phyloP scores from a whole-genome alignment of 2,888 invertebrate genomes.

The Tetragnatha montana region DNA sequence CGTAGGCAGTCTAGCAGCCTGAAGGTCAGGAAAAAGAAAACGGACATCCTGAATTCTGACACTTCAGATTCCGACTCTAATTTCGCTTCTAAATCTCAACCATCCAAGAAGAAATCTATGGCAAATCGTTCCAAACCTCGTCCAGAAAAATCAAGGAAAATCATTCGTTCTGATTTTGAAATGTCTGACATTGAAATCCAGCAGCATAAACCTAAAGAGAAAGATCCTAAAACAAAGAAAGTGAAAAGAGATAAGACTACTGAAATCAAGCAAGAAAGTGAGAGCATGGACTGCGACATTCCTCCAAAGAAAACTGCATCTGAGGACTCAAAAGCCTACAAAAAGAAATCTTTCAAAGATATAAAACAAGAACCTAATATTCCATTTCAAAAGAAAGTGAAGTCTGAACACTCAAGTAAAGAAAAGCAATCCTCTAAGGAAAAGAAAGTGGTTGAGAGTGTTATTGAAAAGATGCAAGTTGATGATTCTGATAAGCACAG shows the following conservation, averaged over 20 bases:
- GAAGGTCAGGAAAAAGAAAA: conserved; percentile 58
- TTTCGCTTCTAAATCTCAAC: conserved; percentile 32
- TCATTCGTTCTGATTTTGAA: conserved; percentile 71
- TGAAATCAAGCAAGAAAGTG: conserved; percentile 55
- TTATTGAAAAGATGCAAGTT: conserved; percentile 54
- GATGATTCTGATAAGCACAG: conserved; percentile 63
- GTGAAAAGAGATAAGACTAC: conserved; percentile 57
- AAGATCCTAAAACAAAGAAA: conserved; percentile 70
- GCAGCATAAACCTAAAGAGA: conserved; percentile 67
- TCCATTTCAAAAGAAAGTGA: conserved; percentile 49
- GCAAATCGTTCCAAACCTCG: conserved; percentile 29
- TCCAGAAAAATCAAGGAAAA: conserved; percentile 66
- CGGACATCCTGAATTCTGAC: conserved; percentile 60
- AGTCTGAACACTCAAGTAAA: conserved; percentile 35
- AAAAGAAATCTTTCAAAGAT: conserved; percentile 62
- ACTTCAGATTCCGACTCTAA: conserved; percentile 65
- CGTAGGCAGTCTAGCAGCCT: conserved; percentile 33
- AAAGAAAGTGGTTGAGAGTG: conserved; percentile 47
- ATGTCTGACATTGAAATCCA: conserved; percentile 72
- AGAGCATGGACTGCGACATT: conserved; percentile 48
- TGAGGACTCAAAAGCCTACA: conserved; percentile 50
- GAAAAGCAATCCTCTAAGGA: conserved; percentile 73
- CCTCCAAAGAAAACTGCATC: neutral
- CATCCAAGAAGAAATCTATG: conserved; percentile 55
- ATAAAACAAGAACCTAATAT: conserved; percentile 41